Percentiles rank a stretch among this genome's conserved stretches.
Conservation (phyloP, 1,140 invertebrate species). For the Zaprionus inermis region DNA sequence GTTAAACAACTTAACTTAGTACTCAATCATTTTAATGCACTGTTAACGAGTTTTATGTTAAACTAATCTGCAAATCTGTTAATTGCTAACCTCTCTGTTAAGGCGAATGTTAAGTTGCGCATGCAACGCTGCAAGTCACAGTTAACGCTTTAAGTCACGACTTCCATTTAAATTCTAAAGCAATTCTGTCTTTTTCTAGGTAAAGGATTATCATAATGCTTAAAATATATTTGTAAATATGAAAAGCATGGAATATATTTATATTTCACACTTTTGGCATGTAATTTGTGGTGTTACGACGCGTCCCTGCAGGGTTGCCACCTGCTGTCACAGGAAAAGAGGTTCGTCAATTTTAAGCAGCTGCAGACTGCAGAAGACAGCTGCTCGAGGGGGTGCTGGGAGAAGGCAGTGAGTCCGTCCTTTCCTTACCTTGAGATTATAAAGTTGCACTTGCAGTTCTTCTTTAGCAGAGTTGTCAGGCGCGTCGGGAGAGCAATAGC, state of each 20-base stretch:
- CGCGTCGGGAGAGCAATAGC: background rate
- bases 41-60: background rate
- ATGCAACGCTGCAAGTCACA: background rate
- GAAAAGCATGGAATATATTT: background rate
- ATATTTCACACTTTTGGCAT: background rate
- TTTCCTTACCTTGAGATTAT: conserved; percentile 36
- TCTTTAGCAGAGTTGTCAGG: background rate
- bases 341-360: conserved; percentile 56
- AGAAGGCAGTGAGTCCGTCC: background rate
- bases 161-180: no score
- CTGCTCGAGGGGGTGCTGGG: conserved; percentile 1
- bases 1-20: background rate
- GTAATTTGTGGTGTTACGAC: no score
- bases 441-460: conserved; percentile 36
- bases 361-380: conserved; percentile 35
- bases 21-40: no score
- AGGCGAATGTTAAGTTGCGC: background rate
- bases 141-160: no score
- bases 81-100: background rate
- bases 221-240: no score
- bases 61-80: background rate
- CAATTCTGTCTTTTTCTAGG: no score
- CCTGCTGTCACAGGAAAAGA: background rate
- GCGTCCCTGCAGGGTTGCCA: background rate
- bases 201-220: no score